phyloP scores from a whole-genome alignment of 2,888 invertebrate species.

The Melipona bicolor region DNA sequence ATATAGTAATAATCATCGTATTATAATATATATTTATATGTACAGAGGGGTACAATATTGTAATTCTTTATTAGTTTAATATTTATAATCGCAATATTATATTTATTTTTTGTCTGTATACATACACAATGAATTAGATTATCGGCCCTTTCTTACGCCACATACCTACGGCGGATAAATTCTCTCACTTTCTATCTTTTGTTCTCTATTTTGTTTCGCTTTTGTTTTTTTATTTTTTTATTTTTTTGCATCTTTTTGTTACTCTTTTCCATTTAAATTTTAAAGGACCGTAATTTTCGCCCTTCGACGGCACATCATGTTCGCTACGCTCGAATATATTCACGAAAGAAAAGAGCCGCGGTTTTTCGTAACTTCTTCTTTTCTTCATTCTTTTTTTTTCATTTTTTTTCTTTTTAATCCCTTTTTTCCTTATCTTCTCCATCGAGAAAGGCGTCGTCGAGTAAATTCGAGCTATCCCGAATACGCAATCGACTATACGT shows the following conservation, averaged over 20 bases:
- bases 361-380: slow-evolving; percentile 26
- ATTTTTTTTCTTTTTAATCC: slow-evolving; percentile 16
- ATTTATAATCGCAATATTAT: slow-evolving; percentile 83
- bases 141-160: slow-evolving; percentile 77
- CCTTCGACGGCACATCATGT: slow-evolving; percentile 46
- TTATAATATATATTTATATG: slow-evolving; percentile 84
- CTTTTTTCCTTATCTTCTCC: slow-evolving; percentile 19
- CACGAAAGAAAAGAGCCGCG: slow-evolving; percentile 63
- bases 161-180: slow-evolving; percentile 65
- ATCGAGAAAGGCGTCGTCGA: slow-evolving; percentile 65
- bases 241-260: slow-evolving; percentile 54
- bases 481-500: slow-evolving; percentile 60
- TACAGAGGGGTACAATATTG: slow-evolving; percentile 84
- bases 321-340: slow-evolving; percentile 48
- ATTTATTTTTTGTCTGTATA: slow-evolving; percentile 82
- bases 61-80: slow-evolving; percentile 81
- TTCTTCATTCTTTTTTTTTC: slow-evolving; percentile 22
- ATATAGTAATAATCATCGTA: slow-evolving; percentile 83
- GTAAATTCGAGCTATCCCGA: slow-evolving; percentile 59
- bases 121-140: slow-evolving; percentile 83
- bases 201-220: slow-evolving; percentile 64
- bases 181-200: slow-evolving; percentile 70
- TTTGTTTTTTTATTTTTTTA: slow-evolving; percentile 66
- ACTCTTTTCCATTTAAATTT: slow-evolving; percentile 48
- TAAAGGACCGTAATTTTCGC: slow-evolving; percentile 50